Base-by-base conservation (phyloP, 2,797 vertebrate species). In the Cyprinodon diabolis region DNA sequence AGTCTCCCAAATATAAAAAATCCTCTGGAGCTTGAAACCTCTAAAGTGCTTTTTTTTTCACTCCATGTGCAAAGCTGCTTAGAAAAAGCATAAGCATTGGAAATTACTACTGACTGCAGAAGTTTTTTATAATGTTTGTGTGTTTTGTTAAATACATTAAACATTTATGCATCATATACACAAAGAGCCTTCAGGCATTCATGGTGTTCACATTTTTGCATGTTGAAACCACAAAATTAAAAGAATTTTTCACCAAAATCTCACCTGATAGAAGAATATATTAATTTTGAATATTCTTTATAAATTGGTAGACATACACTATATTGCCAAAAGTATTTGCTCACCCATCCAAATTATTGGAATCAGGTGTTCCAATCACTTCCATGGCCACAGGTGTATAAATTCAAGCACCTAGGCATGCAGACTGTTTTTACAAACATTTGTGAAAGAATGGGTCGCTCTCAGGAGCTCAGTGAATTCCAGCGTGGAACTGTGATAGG, bases 1-100 rank as follows among this genome's bases (percentile, higher is more conserved):
- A 90, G 87, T 84, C 89, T 87, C 71, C 71, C 89, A 91, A 86
- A 92, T 92, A 91, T 90, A 90, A 86, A 90, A 88, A 91, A 90
- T 89, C 88, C 83, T 89, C 90, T 91, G 84, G 84, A 72, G 78
- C 89, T 91, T 84, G 84, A 91, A 93, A 87, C 85, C 79, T 77
- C 66, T 63, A 62, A 60, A 35, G 76, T 77, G 72, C 76, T 55
- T 78, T 85, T 74, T 76, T 70, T 71, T 51, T 69, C 4, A 37
- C 76, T 3, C 74, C 74, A 83, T 87, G 79, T 77, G 83, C 77
- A 76, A 45, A 78, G 69, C 76, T 75, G 78, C 81, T 85, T 81
- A 51, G 47, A 83, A 75, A 84, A 62, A 68, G 55, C 48, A 57
- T 62, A 17, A 45, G 40, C 19, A 45, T 19, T 63, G 60, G 40